Evolutionary conservation across 2,113 vertebrate species (phyloP).

Genomic region (Chlamydotis undulata): DNA sequence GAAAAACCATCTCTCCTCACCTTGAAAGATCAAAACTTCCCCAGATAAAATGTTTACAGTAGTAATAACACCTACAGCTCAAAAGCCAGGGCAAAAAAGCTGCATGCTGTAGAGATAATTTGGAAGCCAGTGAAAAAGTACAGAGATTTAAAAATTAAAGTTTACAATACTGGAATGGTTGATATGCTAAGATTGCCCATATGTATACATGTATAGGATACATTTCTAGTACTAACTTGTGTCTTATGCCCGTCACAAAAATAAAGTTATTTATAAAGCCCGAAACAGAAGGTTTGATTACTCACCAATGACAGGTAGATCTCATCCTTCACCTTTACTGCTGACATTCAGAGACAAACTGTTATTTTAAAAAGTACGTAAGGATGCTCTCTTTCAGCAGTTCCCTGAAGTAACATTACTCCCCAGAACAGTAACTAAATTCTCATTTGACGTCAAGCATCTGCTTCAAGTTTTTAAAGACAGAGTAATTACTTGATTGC

Average conservation of each 20-base stretch:
- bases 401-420: rapidly evolving
- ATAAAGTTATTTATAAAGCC: not conserved
- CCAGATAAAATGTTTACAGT: not conserved
- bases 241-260: not conserved
- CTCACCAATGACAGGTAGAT: not conserved
- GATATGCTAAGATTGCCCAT: not conserved
- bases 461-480: not conserved
- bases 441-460: not conserved
- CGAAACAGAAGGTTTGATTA: not conserved
- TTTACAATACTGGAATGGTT: not conserved
- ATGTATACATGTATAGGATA: rapidly evolving
- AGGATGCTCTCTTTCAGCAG: not conserved
- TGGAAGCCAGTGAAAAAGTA: not conserved
- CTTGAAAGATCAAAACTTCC: not conserved
- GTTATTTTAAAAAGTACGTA: not conserved
- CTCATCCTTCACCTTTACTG: not conserved
- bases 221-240: not conserved
- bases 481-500: not conserved
- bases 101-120: not conserved
- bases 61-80: not conserved
- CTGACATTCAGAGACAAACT: not conserved
- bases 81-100: not conserved
- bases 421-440: not conserved
- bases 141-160: rapidly evolving
- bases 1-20: not conserved